phyloP scores from a whole-genome alignment of 2,888 invertebrate species.

The Lepidonotus clava region DNA sequence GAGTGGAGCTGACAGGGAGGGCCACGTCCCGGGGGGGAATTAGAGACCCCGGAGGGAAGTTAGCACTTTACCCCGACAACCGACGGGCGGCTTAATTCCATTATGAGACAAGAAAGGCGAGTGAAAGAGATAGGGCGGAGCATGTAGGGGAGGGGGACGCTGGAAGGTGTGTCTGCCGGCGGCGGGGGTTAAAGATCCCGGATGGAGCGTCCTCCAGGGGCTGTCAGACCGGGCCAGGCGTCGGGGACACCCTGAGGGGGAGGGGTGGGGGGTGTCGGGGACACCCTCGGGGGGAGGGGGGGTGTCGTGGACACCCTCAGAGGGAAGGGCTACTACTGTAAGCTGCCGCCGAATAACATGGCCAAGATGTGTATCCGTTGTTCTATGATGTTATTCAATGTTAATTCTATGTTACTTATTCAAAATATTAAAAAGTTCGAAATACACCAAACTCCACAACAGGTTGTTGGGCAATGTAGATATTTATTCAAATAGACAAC shows the following conservation, averaged over 20 bases:
- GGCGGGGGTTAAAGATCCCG: conserved; percentile 7
- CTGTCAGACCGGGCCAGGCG: not conserved
- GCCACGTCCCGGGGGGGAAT: not conserved
- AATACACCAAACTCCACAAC: too few relatives aligned
- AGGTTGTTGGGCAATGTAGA: too few relatives aligned
- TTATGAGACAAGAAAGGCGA: not conserved
- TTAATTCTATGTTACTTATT: too few relatives aligned
- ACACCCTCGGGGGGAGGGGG: too few relatives aligned
- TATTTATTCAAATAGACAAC: too few relatives aligned
- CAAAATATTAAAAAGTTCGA: too few relatives aligned
- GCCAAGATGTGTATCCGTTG: too few relatives aligned
- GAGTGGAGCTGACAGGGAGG: not conserved
- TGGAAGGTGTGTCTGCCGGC: not conserved
- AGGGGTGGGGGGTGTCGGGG: too few relatives aligned
- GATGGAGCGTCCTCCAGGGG: not conserved
- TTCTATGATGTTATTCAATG: too few relatives aligned
- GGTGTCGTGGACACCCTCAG: too few relatives aligned
- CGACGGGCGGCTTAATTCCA: conserved; percentile 3
- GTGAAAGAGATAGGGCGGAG: conserved; percentile 16
- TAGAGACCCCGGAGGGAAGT: not conserved
- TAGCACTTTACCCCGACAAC: not conserved
- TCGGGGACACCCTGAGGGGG: not conserved
- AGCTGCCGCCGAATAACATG: too few relatives aligned
- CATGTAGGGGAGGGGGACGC: not conserved
- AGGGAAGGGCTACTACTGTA: too few relatives aligned